Base-by-base conservation (phyloP, 2,797 vertebrate species). In the Pangasius mekongensis region DNA sequence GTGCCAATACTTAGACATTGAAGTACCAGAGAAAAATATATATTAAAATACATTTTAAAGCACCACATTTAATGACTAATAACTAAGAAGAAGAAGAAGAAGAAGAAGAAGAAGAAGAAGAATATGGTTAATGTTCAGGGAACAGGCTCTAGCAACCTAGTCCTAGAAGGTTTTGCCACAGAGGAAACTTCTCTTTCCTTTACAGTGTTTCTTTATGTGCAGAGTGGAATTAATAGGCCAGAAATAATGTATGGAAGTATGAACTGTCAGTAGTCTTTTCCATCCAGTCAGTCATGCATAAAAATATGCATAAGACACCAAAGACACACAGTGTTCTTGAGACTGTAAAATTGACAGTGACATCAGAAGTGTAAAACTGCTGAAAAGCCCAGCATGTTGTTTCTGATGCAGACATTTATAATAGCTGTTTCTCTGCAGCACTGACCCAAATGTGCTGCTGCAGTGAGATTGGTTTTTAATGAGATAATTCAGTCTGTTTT, bases 401-500 rank as follows among this genome's bases (percentile, higher is more conserved):
- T 1, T 30, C 16, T 39, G 22, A 43, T 56, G 74, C 39, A 81
- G 66, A 86, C 52, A 58, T 85, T 85, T 58, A 66, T 69, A 47
- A 77, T 77, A 78, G 85, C 24, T 82, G 6, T 66, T n/a, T 58
- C 43, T 81, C 74, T 60, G 60, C 87, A 85, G 64, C 83, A 69
- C 83, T 88, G 87, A 76, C 52, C 74, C 54, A 74, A 80, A 80
- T 73, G 76, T 80, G 43, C 87, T 82, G 30, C 73, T 87, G 74
- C 76, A 56, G 71, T 71, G 58, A 86, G 36, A 86, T 85, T 85
- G 86, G 52, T 67, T 77, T 83, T 87, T 69, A 89, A 87, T 74
- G 80, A 77, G 74, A 87, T 86, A 52, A 77, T 87, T 86, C 74
- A 78, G 80, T 13, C 85, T 83, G 62, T 66, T 58, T 89, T 89